phyloP scores from a whole-genome alignment of 1,140 invertebrate genomes.

The Apis laboriosa region DNA sequence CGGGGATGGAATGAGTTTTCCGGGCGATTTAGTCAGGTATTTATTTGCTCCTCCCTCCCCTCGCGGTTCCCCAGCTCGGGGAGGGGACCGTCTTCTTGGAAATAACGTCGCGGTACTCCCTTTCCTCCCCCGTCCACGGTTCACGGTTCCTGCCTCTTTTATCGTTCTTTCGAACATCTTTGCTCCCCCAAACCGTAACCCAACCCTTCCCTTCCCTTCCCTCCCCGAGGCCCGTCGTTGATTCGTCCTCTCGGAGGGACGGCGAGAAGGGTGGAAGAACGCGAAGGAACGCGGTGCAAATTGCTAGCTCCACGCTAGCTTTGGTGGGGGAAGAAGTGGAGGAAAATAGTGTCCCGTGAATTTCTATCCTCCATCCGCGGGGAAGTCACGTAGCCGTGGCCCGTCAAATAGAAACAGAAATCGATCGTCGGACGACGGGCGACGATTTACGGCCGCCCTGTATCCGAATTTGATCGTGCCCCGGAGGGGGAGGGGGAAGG shows the following conservation, averaged over 20 bases:
- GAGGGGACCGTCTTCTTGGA: constrained; percentile 60
- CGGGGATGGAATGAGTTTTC: constrained; percentile 72
- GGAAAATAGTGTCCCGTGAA: constrained; percentile 52
- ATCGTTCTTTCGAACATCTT: constrained; percentile 37
- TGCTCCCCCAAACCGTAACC: constrained; percentile 1
- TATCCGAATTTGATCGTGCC: constrained; percentile 1
- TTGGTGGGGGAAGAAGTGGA: not conserved
- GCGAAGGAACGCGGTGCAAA: constrained; percentile 49
- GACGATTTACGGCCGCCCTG: constrained; percentile 37
- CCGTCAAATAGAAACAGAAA: not conserved
- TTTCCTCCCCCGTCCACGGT: not conserved
- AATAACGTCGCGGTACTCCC: constrained; percentile 56
- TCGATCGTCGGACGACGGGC: constrained; percentile 37
- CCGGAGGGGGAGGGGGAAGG: not conserved
- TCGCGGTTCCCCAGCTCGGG: constrained; percentile 62
- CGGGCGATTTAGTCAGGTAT: constrained; percentile 73
- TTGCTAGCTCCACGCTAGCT: constrained; percentile 37
- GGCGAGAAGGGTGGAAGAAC: not conserved
- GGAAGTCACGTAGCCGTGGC: constrained; percentile 25
- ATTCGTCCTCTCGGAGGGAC: constrained; percentile 12
- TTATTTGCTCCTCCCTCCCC: constrained; percentile 66
- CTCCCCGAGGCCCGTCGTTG: not conserved
- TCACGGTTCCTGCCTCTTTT: not conserved
- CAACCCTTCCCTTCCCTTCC: not conserved
- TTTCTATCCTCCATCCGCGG: constrained; percentile 59